A percentile compares a stretch with the other conserved stretches of the same genome.
phyloP scores from a whole-genome alignment of 2,113 vertebrate genomes.

The Aptenodytes patagonicus region DNA sequence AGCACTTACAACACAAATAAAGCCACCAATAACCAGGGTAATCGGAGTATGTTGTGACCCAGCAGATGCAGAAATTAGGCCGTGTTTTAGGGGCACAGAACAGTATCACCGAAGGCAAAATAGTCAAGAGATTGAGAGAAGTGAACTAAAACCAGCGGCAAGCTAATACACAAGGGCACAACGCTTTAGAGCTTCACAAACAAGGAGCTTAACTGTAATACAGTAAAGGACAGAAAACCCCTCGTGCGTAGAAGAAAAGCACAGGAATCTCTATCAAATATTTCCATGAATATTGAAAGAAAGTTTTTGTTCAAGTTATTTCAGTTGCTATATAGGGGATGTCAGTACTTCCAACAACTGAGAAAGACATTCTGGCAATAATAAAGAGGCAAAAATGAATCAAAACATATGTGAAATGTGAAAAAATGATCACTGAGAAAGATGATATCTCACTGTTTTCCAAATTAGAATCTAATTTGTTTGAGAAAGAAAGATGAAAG shows the following conservation, averaged over 20 bases:
- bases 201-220: background rate
- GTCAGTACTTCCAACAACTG: rapidly evolving
- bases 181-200: background rate
- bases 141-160: background rate
- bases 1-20: background rate
- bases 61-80: background rate
- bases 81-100: background rate
- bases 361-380: background rate
- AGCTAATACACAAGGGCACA: background rate
- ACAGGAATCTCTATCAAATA: background rate
- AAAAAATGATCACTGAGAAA: background rate
- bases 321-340: background rate
- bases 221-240: background rate
- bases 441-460: background rate
- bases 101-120: background rate
- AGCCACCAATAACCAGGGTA: rapidly evolving
- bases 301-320: background rate
- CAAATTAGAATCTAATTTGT: background rate
- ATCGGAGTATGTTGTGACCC: rapidly evolving
- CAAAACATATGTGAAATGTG: background rate
- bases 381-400: background rate
- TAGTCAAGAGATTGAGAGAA: background rate
- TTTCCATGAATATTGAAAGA: background rate
- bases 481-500: background rate
- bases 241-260: rapidly evolving